A percentile compares a stretch with the other conserved stretches of the same genome.
These are phyloP conservation scores for Leiothrix lutea DNA, from an alignment of 2,113 vertebrate species.

Conservation along the genomic window DNA sequence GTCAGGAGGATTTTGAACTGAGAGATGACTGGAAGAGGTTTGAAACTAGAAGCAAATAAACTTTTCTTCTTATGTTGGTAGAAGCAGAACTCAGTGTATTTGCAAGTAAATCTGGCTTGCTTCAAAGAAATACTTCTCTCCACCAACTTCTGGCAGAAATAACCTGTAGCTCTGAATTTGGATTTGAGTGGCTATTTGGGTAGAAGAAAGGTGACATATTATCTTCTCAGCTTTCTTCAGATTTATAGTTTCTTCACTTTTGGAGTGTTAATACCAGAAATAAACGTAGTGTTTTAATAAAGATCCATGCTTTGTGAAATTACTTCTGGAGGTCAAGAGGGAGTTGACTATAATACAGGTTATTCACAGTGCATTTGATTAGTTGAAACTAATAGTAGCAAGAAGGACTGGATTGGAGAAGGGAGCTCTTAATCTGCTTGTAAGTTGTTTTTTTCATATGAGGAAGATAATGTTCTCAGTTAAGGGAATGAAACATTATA, in stretches of 20 bases:
- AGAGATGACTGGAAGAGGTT: background rate
- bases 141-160: background rate
- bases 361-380: background rate
- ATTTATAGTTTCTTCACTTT: background rate
- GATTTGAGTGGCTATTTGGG: background rate
- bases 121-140: background rate
- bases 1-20: background rate
- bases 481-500: background rate
- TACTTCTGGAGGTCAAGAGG: accelerated
- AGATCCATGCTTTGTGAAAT: background rate
- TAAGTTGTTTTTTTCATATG: background rate
- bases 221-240: background rate
- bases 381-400: background rate
- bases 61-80: background rate
- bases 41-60: background rate
- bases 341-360: background rate
- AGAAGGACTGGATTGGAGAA: background rate
- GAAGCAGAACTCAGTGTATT: background rate
- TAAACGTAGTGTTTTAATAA: background rate
- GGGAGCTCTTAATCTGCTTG: background rate
- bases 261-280: background rate
- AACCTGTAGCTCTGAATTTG: background rate
- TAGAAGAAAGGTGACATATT: background rate
- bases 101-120: background rate
- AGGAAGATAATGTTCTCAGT: background rate